phyloP scores from a whole-genome alignment of 1,140 invertebrate species.

The Hyposmocoma kahamanoa region DNA sequence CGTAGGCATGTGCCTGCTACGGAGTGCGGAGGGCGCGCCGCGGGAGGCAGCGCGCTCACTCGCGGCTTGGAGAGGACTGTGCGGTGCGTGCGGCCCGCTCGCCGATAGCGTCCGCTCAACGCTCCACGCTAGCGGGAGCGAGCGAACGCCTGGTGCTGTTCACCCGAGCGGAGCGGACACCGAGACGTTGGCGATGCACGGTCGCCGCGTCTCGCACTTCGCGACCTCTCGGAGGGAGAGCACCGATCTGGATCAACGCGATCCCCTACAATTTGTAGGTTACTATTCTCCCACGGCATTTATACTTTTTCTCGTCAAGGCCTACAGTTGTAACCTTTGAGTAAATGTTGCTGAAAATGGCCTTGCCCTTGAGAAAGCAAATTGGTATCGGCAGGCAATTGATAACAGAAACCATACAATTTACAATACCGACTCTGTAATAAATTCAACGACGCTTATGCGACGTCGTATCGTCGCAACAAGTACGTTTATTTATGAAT shows the following conservation, averaged over 20 bases:
- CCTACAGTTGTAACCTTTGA: not conserved
- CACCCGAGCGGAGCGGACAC: conserved; percentile 25
- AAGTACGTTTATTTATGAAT: no score
- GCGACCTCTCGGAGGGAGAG: conserved; percentile 27
- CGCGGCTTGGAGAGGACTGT: conserved; percentile 61
- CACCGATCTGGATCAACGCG: conserved; percentile 56
- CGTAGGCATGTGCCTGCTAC: conserved; percentile 53
- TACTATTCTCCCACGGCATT: no score
- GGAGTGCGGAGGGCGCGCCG: conserved; percentile 51
- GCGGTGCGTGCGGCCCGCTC: conserved; percentile 29
- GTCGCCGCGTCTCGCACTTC: conserved; percentile 8
- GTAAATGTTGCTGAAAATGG: no score
- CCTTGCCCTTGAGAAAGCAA: no score
- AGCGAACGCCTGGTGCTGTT: conserved; percentile 10
- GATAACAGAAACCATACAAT: no score
- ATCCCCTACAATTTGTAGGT: no score
- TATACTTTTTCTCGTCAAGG: not conserved
- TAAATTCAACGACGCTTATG: no score
- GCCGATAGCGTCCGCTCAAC: conserved; percentile 9
- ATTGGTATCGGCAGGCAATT: no score
- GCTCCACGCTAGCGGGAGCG: conserved; percentile 9
- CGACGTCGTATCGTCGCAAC: no score
- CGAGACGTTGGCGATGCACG: not conserved
- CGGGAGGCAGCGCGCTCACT: conserved; percentile 62
- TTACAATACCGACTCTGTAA: no score